These are phyloP conservation scores for Cinclus cinclus DNA, from an alignment of 2,113 vertebrate genomes.

Conservation along the genomic window DNA sequence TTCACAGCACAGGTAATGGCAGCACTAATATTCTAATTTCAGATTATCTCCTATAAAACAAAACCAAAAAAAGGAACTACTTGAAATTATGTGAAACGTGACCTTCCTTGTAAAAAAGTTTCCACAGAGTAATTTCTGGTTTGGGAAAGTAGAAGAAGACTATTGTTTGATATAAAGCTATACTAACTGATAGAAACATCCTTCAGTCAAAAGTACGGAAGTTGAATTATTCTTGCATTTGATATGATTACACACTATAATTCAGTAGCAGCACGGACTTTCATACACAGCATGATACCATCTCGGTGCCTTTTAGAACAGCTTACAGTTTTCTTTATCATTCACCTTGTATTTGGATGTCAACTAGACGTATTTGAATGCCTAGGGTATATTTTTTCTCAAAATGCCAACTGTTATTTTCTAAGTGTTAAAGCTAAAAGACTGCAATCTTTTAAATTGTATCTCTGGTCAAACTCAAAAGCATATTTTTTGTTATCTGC, in stretches of 20 bases:
- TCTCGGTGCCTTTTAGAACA: background rate
- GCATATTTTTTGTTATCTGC: background rate
- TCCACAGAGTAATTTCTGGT: background rate
- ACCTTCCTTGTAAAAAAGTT: background rate
- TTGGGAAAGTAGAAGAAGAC: background rate
- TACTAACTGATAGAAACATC: background rate
- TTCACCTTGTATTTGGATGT: background rate
- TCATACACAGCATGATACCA: background rate
- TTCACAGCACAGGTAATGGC: background rate
- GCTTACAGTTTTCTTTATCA: background rate
- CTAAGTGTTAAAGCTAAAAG: background rate
- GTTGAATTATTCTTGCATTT: background rate
- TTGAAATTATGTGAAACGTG: background rate
- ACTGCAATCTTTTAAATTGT: background rate
- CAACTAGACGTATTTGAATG: background rate
- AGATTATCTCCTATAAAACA: background rate
- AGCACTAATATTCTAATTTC: background rate
- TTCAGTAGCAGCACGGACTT: background rate
- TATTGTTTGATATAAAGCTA: background rate
- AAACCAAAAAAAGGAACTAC: background rate
- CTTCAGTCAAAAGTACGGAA: background rate
- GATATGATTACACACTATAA: background rate
- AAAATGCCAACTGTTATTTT: background rate
- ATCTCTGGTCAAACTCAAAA: background rate
- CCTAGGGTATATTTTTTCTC: background rate